These are phyloP conservation scores for Lagorchestes hirsutus DNA, from an alignment of 2,797 vertebrate species.

Conservation along the genomic window DNA sequence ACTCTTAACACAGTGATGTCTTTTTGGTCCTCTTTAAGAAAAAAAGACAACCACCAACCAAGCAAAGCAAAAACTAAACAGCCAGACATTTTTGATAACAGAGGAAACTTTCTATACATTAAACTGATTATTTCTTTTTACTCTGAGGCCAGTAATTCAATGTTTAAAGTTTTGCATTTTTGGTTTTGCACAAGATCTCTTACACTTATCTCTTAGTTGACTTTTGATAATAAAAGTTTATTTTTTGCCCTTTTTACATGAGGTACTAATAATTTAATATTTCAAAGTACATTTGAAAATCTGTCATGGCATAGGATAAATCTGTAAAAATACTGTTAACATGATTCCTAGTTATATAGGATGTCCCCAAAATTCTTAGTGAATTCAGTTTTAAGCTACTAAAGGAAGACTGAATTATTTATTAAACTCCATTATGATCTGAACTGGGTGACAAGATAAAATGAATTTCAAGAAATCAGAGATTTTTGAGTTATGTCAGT, in stretches of 20 bases:
- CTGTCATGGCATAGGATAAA: not conserved
- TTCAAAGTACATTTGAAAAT: not conserved
- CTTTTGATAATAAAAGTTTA: not conserved
- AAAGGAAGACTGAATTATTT: not conserved
- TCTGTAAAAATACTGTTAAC: not conserved
- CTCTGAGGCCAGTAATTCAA: not conserved
- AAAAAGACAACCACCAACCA: not conserved
- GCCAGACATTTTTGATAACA: not conserved
- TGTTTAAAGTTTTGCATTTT: not conserved
- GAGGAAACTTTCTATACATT: constrained; percentile 13
- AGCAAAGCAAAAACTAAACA: not conserved
- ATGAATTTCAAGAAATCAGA: not conserved
- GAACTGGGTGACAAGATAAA: not conserved
- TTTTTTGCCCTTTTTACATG: constrained; percentile 16
- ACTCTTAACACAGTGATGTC: too few relatives aligned
- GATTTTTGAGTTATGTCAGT: not conserved
- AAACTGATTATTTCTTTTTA: constrained; percentile 26
- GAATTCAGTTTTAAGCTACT: not conserved
- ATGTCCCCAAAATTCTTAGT: not conserved
- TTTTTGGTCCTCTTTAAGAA: not conserved
- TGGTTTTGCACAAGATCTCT: constrained; percentile 6
- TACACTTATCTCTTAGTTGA: constrained; percentile 26
- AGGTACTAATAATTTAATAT: constrained; percentile 35
- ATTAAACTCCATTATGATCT: not conserved
- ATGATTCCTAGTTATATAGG: not conserved